Conservation (phyloP, 2,888 invertebrate genomes). For the Drosophila vallismaia region DNA sequence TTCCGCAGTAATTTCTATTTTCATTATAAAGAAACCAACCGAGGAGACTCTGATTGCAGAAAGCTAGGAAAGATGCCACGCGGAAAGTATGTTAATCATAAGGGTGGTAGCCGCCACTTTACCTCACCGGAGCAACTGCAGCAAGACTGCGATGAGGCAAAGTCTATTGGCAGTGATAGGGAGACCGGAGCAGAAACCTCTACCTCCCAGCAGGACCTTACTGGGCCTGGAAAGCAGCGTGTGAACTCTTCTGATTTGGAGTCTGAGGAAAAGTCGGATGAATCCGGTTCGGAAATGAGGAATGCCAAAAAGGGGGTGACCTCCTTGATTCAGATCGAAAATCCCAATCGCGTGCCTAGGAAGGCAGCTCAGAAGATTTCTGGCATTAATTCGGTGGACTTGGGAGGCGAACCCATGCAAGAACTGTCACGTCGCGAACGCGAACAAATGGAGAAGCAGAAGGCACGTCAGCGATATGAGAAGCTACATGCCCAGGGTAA, state of each 20-base stretch:
- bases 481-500: conserved; percentile 97
- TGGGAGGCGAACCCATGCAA: conserved; percentile 85
- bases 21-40: background rate
- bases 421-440: conserved; percentile 92
- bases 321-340: conserved; percentile 96
- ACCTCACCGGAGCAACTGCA: conserved; percentile 97
- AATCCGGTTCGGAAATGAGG: conserved; percentile 85
- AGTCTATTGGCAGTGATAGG: conserved; percentile 50
- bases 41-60: background rate
- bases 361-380: conserved; percentile 89
- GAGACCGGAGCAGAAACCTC: conserved; percentile 39
- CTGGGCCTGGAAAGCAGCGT: conserved; percentile 31
- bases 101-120: conserved; percentile 96
- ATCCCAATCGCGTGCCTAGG: conserved; percentile 96
- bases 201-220: conserved; percentile 46
- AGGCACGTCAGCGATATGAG: conserved; percentile 94
- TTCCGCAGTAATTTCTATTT: background rate
- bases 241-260: conserved; percentile 63
- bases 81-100: conserved; percentile 96
- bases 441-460: conserved; percentile 96
- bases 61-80: conserved; percentile 74
- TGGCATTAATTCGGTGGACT: conserved; percentile 64
- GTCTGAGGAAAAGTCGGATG: conserved; percentile 71
- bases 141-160: conserved; percentile 87
- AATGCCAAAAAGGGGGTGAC: conserved; percentile 96